Conservation (phyloP, 2,797 vertebrate genomes). For the Tympanoctomys barrerae region DNA sequence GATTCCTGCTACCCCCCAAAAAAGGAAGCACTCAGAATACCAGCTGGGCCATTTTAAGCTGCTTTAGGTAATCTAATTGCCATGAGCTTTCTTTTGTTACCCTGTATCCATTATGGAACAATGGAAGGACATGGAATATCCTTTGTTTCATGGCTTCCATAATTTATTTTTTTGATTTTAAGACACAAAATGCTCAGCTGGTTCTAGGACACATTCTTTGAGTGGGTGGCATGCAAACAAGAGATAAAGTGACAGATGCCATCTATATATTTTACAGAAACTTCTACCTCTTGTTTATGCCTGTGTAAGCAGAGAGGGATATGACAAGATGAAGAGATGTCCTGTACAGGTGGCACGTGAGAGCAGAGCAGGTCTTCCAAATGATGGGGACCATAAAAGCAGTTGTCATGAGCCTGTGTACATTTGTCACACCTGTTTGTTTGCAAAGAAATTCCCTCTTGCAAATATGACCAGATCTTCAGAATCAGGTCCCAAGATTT, state of each 20-base stretch:
- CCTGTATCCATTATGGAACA: neutral
- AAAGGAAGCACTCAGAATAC: slow-evolving; percentile 48
- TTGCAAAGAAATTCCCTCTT: slow-evolving; percentile 22
- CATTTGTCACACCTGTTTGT: slow-evolving; percentile 48
- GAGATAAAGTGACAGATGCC: slow-evolving; percentile 63
- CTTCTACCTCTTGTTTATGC: slow-evolving; percentile 51
- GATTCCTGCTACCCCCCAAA: neutral
- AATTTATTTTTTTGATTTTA: neutral
- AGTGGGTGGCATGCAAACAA: slow-evolving; percentile 67
- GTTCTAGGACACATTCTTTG: slow-evolving; percentile 54
- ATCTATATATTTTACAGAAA: slow-evolving; percentile 56
- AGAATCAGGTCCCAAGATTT: slow-evolving; percentile 35
- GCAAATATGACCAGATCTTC: slow-evolving; percentile 1
- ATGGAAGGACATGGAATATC: neutral
- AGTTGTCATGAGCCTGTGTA: neutral
- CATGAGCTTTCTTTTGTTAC: neutral
- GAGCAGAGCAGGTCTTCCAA: slow-evolving; percentile 47
- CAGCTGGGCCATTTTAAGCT: slow-evolving; percentile 41
- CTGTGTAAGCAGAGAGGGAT: slow-evolving; percentile 26
- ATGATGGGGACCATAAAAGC: neutral
- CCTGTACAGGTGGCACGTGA: slow-evolving; percentile 12
- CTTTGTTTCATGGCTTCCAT: slow-evolving; percentile 40
- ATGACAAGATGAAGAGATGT: slow-evolving; percentile 50
- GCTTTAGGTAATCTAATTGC: neutral
- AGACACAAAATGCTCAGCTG: slow-evolving; percentile 56